Evolutionary conservation across 2,797 vertebrate species (phyloP), one percentile per base, ranked within the genome.

Genomic region (Catharus ustulatus): DNA sequence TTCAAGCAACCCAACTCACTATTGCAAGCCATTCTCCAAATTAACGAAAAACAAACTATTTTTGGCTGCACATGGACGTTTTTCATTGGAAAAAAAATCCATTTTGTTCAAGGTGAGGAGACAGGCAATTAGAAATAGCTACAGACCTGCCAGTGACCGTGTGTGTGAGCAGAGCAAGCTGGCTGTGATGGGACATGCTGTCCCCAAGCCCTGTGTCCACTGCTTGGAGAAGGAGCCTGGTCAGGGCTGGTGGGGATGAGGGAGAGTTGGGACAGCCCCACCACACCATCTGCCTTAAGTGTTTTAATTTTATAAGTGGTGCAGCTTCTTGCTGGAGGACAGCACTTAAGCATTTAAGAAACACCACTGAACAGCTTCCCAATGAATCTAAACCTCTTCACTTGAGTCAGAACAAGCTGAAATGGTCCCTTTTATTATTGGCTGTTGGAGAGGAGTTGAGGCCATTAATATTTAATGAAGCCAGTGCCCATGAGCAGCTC

Each of bases 371-470:
- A 19, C 11, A 46, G 36, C 52, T 84, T 89, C 24, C n/a, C 40
- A 34, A 15, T 55, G 49, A 81, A 90, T 87, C 45, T 67, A 72
- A 85, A 79, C 30, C n/a, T 91, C 93, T 90, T 84, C 29, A 40
- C 62, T 87, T 76, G 43, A 82, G 79, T 85, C 83, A 68, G 85
- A 86, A 84, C 74, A 90, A 95, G 81, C 74, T 76, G 45, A 76
- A 89, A 87, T 9, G 67, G 82, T 83, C 78, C 62, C 38, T 95
- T 95, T 96, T 79, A 95, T 61, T 92, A 84, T 91, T 80, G 84
- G 84, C 51, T 59, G 46, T 63, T 48, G 79, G 43, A 94, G 46
- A 90, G 40, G 45, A 79, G 40, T 15, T 57, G 77, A 69, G 58
- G 17, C 43, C 21, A 49, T 93, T 77, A 72, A 92, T 72, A 86